Conservation (phyloP, 1,140 invertebrate species). For the Teleopsis dalmanni region DNA sequence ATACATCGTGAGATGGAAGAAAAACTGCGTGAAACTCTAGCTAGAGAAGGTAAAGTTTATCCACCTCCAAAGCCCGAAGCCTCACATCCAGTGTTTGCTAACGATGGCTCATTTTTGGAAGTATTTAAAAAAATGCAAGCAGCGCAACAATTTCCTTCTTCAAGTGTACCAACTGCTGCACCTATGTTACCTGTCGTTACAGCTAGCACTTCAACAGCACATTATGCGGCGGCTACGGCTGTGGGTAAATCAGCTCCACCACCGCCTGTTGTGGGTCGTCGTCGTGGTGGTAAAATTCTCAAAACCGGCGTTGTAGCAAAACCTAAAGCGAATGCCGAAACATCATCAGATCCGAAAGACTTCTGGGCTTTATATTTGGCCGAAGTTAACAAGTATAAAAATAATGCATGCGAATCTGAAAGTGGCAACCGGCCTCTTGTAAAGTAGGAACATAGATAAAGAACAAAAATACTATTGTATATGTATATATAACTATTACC, state of each 20-base stretch:
- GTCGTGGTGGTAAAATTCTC: slow-evolving; percentile 74
- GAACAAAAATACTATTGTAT: no score
- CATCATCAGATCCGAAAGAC: slow-evolving; percentile 65
- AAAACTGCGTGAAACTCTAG: slow-evolving; percentile 33
- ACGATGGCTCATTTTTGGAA: slow-evolving; percentile 82
- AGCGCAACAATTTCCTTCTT: slow-evolving; percentile 30
- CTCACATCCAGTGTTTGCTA: slow-evolving; percentile 56
- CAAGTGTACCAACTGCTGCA: neutral
- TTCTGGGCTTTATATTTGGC: slow-evolving; percentile 88
- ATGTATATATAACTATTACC: no score
- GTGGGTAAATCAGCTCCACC: slow-evolving; percentile 38
- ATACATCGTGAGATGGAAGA: slow-evolving; percentile 42
- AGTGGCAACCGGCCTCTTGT: slow-evolving; percentile 84
- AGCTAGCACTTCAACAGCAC: slow-evolving; percentile 45
- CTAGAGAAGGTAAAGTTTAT: slow-evolving; percentile 41
- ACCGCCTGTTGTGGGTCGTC: slow-evolving; percentile 59
- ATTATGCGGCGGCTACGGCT: slow-evolving; percentile 16
- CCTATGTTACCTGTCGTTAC: slow-evolving; percentile 10
- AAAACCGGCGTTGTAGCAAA: slow-evolving; percentile 88
- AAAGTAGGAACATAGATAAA: slow-evolving; percentile 69
- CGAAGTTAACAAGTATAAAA: slow-evolving; percentile 86
- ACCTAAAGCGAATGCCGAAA: slow-evolving; percentile 56
- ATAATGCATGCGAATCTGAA: slow-evolving; percentile 85
- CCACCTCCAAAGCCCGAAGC: slow-evolving; percentile 39
- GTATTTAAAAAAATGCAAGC: slow-evolving; percentile 86